Conservation (phyloP, 37 sponge, comb jelly and placozoan genomes). For the Halisarca cf. caerulea region DNA sequence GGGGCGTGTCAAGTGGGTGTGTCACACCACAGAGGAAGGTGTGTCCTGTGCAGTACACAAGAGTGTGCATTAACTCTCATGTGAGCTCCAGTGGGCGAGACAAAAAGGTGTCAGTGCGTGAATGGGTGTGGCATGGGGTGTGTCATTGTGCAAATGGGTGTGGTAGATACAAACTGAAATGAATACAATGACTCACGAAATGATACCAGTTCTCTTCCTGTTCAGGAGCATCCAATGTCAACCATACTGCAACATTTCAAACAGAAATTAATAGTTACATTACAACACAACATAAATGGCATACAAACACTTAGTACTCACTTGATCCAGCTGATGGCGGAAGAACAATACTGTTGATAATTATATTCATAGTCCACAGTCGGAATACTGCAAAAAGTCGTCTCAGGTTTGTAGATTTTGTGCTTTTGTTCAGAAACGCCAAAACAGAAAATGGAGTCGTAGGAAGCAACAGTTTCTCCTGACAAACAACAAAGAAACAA, state of each 20-base stretch:
- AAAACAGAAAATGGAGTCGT: constrained; percentile 6
- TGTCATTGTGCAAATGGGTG: not conserved
- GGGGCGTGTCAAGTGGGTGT: too few relatives aligned
- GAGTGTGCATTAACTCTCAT: too few relatives aligned
- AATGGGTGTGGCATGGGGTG: too few relatives aligned
- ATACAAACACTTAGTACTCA: too few relatives aligned
- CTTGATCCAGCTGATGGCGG: constrained; percentile 2
- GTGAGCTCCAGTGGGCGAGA: too few relatives aligned
- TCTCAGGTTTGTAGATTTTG: not conserved
- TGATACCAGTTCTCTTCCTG: not conserved
- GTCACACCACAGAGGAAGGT: too few relatives aligned
- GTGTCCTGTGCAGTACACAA: too few relatives aligned
- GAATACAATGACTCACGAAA: not conserved
- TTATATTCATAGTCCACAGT: constrained; percentile 17
- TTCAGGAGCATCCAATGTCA: not conserved
- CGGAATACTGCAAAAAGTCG: not conserved
- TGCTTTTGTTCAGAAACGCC: not conserved
- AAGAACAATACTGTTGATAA: not conserved
- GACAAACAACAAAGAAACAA: not conserved
- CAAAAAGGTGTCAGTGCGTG: too few relatives aligned
- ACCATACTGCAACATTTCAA: not conserved
- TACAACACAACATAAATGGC: too few relatives aligned
- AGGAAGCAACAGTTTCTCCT: not conserved
- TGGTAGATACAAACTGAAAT: not conserved
- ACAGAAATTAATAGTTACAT: too few relatives aligned